Base-by-base conservation (phyloP, 2,113 vertebrate genomes). In the Sebastes schlegelii region DNA sequence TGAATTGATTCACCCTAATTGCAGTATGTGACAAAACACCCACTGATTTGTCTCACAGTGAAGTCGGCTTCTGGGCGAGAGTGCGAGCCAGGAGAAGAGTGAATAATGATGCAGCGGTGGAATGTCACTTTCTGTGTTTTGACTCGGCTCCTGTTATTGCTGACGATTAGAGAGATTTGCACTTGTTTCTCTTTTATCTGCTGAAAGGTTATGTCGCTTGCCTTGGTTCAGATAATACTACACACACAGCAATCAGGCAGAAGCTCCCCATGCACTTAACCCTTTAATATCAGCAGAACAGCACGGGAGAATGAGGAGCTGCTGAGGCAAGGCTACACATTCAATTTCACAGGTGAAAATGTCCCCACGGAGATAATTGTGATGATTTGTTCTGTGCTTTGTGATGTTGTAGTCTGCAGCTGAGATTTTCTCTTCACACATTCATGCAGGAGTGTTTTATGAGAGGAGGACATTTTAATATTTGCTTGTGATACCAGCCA, bases 1-100 rank as follows among this genome's bases (percentile, higher is more conserved):
- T 86, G 75, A 85, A 83, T 58, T 81, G 82, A 92, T 89, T 86
- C 86, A 83, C 60, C 62, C 76, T 91, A 88, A 91, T 91, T 85
- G 78, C 71, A 75, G 81, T 55, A 69, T 79, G 79, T 88, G 84
- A 90, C 85, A 85, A 86, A 87, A 89, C 83, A 84, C 79, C 80
- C 83, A 64, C 69, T 76, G 62, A 85, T 91, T 86, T 86, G 78
- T 89, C 75, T 91, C 71, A 85, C 76, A 19, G 80, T 70, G 43
- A 79, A 86, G 71, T 77, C 77, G 72, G 61, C 79, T 84, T 73
- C 80, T 52, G 12, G 54, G 72, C 61, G 66, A 75, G 68, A 84
- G 42, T 40, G 77, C 19, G 49, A 83, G 57, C 80, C 49, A 66
- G 63, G 51, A 87, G 73, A 85, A 54, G 64, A 62, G 84, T 4